A percentile compares a stretch with the other conserved stretches of the same genome.
These are phyloP conservation scores for Meriones psammophilus DNA, from an alignment of 2,797 vertebrate genomes.

Conservation along the genomic window DNA sequence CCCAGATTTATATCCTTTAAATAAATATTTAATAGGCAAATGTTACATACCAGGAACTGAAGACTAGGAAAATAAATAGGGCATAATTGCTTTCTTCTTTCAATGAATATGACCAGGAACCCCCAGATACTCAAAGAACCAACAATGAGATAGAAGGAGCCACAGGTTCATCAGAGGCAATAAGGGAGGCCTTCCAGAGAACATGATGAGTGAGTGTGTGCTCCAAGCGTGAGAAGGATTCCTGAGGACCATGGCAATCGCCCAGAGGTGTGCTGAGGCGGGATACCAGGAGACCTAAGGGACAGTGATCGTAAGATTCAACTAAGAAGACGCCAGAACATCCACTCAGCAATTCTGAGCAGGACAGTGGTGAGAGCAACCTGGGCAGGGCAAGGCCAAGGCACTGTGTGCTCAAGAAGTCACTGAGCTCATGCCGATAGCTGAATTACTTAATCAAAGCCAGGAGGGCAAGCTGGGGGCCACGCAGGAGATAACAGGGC, in stretches of 20 bases:
- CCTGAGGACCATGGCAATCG: background rate
- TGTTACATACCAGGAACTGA: background rate
- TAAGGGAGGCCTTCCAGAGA: background rate
- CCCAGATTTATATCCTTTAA: conserved; percentile 31
- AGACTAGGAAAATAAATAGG: conserved; percentile 46
- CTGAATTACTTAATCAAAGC: background rate
- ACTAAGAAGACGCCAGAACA: background rate
- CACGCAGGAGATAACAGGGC: background rate
- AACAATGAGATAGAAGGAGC: background rate
- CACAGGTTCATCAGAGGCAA: background rate
- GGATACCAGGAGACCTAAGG: background rate
- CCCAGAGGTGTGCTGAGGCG: background rate
- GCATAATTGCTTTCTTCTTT: background rate
- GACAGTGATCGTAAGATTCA: background rate
- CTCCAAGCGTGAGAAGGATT: background rate
- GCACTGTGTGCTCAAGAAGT: background rate
- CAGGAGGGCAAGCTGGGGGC: background rate
- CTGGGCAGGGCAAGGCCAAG: background rate
- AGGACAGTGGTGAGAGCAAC: background rate
- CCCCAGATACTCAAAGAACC: background rate
- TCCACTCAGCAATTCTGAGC: background rate
- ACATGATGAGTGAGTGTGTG: background rate
- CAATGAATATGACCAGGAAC: conserved; percentile 25
- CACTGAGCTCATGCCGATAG: background rate
- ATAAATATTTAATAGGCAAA: conserved; percentile 41